A percentile compares a stretch with the other conserved stretches of the same genome.
Evolutionary conservation across 92 coral and sea anemone species (phyloP).

Genomic region (Actinernus sp.): DNA sequence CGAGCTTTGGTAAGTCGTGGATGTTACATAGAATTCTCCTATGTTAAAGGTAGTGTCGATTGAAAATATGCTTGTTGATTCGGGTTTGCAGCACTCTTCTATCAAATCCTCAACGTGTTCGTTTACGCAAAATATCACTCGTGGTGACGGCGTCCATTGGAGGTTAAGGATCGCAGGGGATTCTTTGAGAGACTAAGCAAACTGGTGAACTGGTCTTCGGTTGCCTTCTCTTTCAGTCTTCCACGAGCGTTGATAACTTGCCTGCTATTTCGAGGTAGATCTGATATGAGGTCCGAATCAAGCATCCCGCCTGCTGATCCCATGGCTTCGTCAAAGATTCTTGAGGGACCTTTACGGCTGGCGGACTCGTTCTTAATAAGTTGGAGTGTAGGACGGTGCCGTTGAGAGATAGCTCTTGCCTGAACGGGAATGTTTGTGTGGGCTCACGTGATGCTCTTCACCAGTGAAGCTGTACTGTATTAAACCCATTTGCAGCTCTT

Average conservation of each 20-base stretch:
- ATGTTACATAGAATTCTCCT: conserved; percentile 18
- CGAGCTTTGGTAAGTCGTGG: conserved; percentile 16
- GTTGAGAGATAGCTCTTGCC: conserved; percentile 38
- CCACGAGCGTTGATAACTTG: conserved; percentile 40
- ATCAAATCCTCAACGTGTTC: conserved; percentile 27
- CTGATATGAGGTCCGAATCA: conserved; percentile 33
- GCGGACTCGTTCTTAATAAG: conserved; percentile 28
- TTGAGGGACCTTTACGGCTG: no score
- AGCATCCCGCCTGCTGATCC: conserved; percentile 29
- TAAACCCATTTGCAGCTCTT: conserved; percentile 38
- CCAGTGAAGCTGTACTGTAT: conserved; percentile 24
- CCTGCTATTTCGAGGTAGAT: conserved; percentile 33
- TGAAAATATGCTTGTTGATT: conserved; percentile 24
- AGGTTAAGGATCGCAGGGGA: conserved; percentile 33
- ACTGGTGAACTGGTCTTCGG: no score
- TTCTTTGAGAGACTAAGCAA: no score
- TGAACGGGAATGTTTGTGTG: conserved; percentile 44
- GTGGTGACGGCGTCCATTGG: conserved; percentile 58
- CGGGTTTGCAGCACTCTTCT: conserved; percentile 44
- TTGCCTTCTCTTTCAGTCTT: conserved; percentile 7
- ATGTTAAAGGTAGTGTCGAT: conserved; percentile 33
- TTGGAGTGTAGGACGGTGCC: conserved; percentile 36
- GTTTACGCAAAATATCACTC: conserved; percentile 40
- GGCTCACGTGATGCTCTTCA: conserved; percentile 52
- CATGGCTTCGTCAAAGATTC: conserved; percentile 29